These are phyloP conservation scores for Icerya purchasi DNA, from an alignment of 2,888 invertebrate species.

Conservation along the genomic window DNA sequence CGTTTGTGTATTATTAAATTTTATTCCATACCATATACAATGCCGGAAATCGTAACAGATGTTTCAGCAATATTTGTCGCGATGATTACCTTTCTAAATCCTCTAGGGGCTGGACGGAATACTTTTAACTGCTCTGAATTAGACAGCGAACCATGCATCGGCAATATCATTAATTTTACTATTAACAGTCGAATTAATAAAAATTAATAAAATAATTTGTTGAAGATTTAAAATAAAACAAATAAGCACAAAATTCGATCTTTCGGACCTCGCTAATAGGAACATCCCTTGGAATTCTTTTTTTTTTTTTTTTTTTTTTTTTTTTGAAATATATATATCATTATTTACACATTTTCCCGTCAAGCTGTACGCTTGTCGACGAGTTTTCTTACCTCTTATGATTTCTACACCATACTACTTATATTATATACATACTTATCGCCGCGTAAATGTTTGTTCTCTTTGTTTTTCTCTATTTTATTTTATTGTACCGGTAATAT, in stretches of 20 bases:
- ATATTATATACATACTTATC: no score
- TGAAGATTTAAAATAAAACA: background rate
- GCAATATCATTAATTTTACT: conserved; percentile 27
- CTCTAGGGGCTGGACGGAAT: conserved; percentile 48
- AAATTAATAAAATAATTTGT: background rate
- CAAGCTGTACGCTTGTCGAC: no score
- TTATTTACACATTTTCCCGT: no score
- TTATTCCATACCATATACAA: conserved; percentile 58
- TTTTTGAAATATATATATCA: background rate
- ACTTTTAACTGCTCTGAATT: conserved; percentile 68
- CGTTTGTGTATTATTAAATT: no score
- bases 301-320: background rate
- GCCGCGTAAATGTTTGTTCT: no score
- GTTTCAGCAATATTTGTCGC: conserved; percentile 96
- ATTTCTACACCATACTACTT: background rate
- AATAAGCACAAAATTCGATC: background rate
- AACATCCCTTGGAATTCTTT: background rate
- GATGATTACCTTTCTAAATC: conserved; percentile 67
- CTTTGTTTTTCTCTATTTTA: no score
- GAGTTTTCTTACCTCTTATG: background rate
- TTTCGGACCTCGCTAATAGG: background rate
- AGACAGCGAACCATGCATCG: conserved; percentile 81
- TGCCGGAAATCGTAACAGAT: conserved; percentile 80
- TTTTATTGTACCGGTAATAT: no score
- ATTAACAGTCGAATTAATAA: conserved; percentile 18